Evolutionary conservation across 2,888 invertebrate genomes (phyloP), one percentile per base, ranked within the genome.

Genomic region (Galerucella pusilla): DNA sequence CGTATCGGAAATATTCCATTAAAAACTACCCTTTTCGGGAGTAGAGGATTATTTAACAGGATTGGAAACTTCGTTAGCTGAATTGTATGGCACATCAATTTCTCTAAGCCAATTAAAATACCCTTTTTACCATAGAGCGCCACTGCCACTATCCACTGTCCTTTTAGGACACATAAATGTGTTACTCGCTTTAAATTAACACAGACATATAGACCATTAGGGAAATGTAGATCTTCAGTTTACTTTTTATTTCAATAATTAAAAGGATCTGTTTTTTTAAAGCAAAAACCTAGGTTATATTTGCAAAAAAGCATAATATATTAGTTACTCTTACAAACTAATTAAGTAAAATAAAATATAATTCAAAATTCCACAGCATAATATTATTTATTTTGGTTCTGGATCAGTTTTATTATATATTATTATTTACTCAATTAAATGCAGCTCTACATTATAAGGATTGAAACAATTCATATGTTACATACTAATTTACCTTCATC

Each of bases 101-200:
- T 71, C 66, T 57, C 14, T 71, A 71, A 71, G 66, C 66, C 72
- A 72, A 72, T 72, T 72, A 72, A 67, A 66, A 71, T 66, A 71
- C 71, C 71, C 71, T 65, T 71, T 66, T 66, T 35, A 20, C 16
- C 52, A 6, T 49, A 72, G 60, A 72, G 60, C 72, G 72, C 72
- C 66, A 72, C 67, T 72, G 72, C 49, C 64, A 45, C 46, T 65
- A 45, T 46, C 64, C 45, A 46, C 45, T 42, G 64, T 16, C 64
- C 66, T 66, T 66, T 57, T 20, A 16, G 65, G 49, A 61, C 61
- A 45, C 16, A 45, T 35, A 25, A 63, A 63, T 35, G 69, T 7
- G 63, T 28, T 61, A 70, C 69, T 49, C 20, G 52, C n/a, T 63
- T 63, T 54, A 70, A 63, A 70, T 69, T 70, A 70, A 63, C 63